Evolutionary conservation across 2,888 invertebrate genomes (phyloP).

Genomic region (Tromatobia lineatoria): DNA sequence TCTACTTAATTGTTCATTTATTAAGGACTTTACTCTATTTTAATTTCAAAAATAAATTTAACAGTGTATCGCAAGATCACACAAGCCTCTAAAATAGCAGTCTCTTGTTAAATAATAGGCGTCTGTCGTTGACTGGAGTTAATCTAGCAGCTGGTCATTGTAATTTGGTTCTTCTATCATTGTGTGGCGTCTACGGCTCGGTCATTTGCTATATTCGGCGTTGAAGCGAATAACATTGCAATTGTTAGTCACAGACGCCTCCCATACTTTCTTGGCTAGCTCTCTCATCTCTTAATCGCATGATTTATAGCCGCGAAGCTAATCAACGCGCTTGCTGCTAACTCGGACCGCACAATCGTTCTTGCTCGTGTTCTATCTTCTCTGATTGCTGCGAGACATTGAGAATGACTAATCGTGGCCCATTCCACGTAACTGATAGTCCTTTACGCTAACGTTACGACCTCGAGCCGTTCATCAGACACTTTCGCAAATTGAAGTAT

Average conservation of each 20-base stretch:
- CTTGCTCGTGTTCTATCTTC: conserved; percentile 1
- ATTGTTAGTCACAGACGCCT: conserved; percentile 46
- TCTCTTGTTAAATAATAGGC: not conserved
- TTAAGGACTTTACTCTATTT: no score
- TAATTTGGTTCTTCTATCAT: conserved; percentile 21
- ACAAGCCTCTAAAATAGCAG: not conserved
- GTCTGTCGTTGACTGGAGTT: conserved; percentile 28
- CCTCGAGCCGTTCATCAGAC: not conserved
- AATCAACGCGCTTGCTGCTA: conserved; percentile 54
- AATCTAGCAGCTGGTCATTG: conserved; percentile 40
- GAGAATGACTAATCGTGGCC: conserved; percentile 30
- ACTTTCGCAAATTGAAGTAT: conserved; percentile 17
- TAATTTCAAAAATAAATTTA: no score
- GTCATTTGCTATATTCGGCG: conserved; percentile 45
- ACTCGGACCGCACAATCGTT: conserved; percentile 23
- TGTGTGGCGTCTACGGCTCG: not conserved
- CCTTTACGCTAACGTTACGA: not conserved
- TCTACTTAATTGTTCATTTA: no score
- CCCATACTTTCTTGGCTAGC: not conserved
- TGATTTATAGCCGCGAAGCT: conserved; percentile 61
- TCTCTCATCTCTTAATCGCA: conserved; percentile 63
- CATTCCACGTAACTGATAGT: conserved; percentile 3
- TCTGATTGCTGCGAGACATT: conserved; percentile 30
- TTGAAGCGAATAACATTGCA: conserved; percentile 53
- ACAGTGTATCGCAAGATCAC: not conserved